phyloP scores from a whole-genome alignment of 2,888 invertebrate genomes.

The Phragmatobia fuliginosa region DNA sequence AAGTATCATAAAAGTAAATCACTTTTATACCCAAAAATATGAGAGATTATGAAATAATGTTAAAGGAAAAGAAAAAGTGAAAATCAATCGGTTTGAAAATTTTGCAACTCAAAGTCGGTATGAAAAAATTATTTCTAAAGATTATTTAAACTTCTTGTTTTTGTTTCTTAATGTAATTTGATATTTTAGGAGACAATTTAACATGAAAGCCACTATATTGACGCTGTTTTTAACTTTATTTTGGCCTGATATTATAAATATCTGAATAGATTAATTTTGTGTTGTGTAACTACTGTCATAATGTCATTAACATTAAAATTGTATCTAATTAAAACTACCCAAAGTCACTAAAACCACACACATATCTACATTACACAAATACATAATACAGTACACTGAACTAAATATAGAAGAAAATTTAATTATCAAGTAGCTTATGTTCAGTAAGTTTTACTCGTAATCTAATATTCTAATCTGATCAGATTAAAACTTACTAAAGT shows the following conservation, averaged over 20 bases:
- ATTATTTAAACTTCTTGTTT: too few relatives aligned
- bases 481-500: too few relatives aligned
- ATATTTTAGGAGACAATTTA: too few relatives aligned
- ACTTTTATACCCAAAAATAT: background rate
- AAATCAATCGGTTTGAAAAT: too few relatives aligned
- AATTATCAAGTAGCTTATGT: too few relatives aligned
- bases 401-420: too few relatives aligned
- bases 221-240: background rate
- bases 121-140: too few relatives aligned
- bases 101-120: too few relatives aligned
- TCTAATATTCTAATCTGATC: too few relatives aligned
- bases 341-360: background rate
- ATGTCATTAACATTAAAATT: background rate
- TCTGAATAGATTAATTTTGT: background rate
- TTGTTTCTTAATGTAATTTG: too few relatives aligned
- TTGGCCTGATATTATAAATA: background rate
- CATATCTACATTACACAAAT: background rate
- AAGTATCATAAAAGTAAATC: background rate
- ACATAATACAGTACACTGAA: background rate
- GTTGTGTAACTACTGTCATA: background rate
- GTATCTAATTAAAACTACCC: background rate
- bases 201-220: too few relatives aligned
- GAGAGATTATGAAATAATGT: background rate
- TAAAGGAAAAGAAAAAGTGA: background rate
- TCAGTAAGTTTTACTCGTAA: too few relatives aligned